A percentile compares a stretch with the other conserved stretches of the same genome.
These are phyloP conservation scores for Aviceda subcristata DNA, from an alignment of 2,113 vertebrate genomes.

Conservation along the genomic window DNA sequence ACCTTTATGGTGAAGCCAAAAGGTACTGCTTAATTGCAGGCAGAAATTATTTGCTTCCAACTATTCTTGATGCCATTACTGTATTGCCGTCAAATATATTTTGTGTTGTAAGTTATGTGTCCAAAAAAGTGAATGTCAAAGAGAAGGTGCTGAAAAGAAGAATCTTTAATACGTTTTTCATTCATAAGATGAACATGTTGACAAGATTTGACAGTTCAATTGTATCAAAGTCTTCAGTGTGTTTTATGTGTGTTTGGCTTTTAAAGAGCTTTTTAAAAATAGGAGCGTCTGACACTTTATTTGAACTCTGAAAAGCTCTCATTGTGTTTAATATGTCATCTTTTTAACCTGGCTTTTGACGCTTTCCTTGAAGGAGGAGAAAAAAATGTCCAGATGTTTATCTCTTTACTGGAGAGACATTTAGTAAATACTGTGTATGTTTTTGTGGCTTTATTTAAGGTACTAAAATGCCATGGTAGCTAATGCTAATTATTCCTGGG, in stretches of 20 bases:
- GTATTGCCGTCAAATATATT: too few species aligned
- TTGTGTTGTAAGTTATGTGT: too few species aligned
- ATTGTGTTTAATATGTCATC: not conserved
- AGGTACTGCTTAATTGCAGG: not conserved
- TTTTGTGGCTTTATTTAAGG: not conserved
- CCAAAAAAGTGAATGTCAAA: not conserved
- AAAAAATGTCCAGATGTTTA: not conserved
- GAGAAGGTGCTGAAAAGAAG: not conserved
- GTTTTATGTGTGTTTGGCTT: constrained; percentile 5
- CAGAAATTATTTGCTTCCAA: not conserved
- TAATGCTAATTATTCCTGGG: not conserved
- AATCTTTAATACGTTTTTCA: not conserved
- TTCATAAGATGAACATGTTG: not conserved
- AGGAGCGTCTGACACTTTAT: not conserved
- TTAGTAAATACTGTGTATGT: not conserved
- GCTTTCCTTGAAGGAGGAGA: not conserved
- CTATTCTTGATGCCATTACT: not conserved
- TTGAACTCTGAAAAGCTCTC: not conserved
- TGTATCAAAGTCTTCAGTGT: not conserved
- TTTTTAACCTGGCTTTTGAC: constrained; percentile 2
- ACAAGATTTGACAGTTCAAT: constrained; percentile 5
- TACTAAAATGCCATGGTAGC: not conserved
- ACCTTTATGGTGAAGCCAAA: not conserved
- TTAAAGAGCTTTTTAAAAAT: constrained; percentile 4
- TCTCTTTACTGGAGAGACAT: not conserved